Base-by-base conservation (phyloP, 2,888 invertebrate genomes). In the Hofmannophila pseudospretella region DNA sequence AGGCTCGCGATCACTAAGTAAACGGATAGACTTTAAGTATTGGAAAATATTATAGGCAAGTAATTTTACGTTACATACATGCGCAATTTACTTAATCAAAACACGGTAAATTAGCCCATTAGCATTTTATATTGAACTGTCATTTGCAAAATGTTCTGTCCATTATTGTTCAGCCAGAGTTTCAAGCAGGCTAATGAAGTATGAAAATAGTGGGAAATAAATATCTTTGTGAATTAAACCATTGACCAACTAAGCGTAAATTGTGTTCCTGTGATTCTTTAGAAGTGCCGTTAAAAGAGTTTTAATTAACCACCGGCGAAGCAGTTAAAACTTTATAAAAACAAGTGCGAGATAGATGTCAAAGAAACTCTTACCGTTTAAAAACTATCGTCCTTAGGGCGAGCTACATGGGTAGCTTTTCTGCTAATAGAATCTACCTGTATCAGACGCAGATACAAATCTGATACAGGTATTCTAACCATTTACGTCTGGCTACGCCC, bases 361-460 rank as follows among this genome's bases (percentile, higher is more conserved):
- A 71, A 73, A 72, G 68, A 67, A 69, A 68, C 66, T 67, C 52
- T 60, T 62, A 71, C 66, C 69, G 66, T 72, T 76, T 76, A 73
- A 77, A 71, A 75, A 68, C 70, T 73, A 67, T 49, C 56, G n/a
- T 20, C 22, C 16, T 16, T 16, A 16, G 16, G 10, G 35, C 51
- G 3, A 3, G 5, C 16, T 16, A 16, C 16, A 16, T 5, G 16
- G 5, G 16, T 5, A 16, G 5, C 5, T 16, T 16, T 16, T 5
- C 3, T 16, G 16, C 16, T 5, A 16, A 5, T 16, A 5, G 16
- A 13, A 9, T 4, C 25, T n/a, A n/a, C n/a, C n/a, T n/a, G n/a
- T n/a, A n/a, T n/a, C n/a, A n/a, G n/a, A n/a, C n/a, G n/a, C n/a
- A n/a, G n/a, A n/a, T n/a, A n/a, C n/a, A n/a, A n/a, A n/a, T n/a